Evolutionary conservation across 2,888 invertebrate genomes (phyloP).

Genomic region (Hydropsyche betteni): DNA sequence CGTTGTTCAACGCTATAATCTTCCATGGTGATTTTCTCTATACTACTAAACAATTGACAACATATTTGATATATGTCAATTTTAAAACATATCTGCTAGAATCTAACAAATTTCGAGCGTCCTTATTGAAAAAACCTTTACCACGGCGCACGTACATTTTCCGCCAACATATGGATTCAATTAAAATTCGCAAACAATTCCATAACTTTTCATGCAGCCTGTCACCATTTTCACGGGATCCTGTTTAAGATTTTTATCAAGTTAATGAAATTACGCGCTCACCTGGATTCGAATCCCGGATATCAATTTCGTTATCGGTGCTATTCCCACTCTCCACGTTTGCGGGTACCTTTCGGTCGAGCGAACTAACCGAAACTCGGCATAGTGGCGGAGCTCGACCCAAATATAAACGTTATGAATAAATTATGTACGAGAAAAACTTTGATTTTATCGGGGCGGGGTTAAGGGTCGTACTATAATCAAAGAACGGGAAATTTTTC

Average conservation of each 20-base stretch:
- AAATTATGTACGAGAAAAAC: constrained; percentile 27
- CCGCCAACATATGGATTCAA: too few species aligned
- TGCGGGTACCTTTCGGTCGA: too few species aligned
- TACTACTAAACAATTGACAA: too few species aligned
- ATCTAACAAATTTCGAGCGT: too few species aligned
- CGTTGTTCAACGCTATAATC: too few species aligned
- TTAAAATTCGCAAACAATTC: too few species aligned
- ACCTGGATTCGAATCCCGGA: constrained; percentile 28
- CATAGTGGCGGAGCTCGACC: not conserved
- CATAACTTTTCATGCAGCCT: too few species aligned
- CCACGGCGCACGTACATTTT: too few species aligned
- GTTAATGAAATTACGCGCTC: constrained; percentile 21
- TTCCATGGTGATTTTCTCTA: too few species aligned
- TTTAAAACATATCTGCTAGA: too few species aligned
- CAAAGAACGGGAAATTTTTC: constrained; percentile 19
- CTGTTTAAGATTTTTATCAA: constrained; percentile 15
- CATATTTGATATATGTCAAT: too few species aligned
- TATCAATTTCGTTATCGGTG: constrained; percentile 22
- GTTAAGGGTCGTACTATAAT: constrained; percentile 13
- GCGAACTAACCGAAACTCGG: constrained; percentile 1
- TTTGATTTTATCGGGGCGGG: constrained; percentile 23
- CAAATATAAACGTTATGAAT: constrained; percentile 29
- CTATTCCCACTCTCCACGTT: not conserved
- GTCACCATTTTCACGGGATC: not conserved
- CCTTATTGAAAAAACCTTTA: too few species aligned